A percentile compares a stretch with the other conserved stretches of the same genome.
Conservation (phyloP, 1,140 invertebrate species). For the Drosophila miranda region DNA sequence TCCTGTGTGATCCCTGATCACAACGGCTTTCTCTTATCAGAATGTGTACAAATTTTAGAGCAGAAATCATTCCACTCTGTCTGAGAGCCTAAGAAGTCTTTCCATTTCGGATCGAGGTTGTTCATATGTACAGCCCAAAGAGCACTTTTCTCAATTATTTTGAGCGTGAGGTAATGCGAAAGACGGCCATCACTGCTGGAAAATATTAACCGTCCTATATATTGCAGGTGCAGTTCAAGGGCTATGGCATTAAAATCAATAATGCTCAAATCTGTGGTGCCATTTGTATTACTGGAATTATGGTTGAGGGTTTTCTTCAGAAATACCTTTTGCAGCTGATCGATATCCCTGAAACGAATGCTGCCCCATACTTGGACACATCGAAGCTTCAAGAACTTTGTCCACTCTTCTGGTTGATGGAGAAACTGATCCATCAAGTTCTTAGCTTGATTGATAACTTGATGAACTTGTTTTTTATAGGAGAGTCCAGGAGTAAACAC, state of each 20-base stretch:
- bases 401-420: neutral
- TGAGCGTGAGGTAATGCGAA: neutral
- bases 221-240: neutral
- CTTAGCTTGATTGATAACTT: constrained; percentile 8
- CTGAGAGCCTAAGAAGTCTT: neutral
- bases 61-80: constrained; percentile 2
- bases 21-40: too few species aligned
- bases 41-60: too few species aligned
- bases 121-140: constrained; percentile 1
- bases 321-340: neutral
- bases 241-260: neutral
- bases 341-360: neutral
- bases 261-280: neutral
- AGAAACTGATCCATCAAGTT: neutral
- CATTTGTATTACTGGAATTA: neutral
- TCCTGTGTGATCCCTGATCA: too few species aligned
- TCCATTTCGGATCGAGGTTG: neutral
- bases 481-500: neutral
- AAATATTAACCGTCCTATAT: neutral
- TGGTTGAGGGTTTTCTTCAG: neutral
- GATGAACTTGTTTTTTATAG: neutral
- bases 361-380: constrained; percentile 11
- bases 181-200: neutral
- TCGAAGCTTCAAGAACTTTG: neutral
- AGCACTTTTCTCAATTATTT: constrained; percentile 8